Evolutionary conservation across 2,888 invertebrate genomes (phyloP).

Genomic region (Acleris laterana): DNA sequence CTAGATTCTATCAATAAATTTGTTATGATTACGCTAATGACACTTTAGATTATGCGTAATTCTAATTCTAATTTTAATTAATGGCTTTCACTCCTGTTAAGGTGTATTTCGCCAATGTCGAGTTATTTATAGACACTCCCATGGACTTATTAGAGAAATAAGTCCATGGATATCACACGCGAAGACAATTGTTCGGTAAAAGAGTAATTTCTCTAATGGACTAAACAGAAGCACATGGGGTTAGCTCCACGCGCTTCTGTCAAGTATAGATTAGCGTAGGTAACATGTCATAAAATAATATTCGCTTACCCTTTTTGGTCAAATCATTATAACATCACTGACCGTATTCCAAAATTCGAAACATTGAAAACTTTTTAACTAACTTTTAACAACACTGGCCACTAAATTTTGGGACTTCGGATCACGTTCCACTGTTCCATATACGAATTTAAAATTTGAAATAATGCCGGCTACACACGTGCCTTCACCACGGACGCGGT

Average conservation of each 20-base stretch:
- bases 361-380: background rate
- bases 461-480: slow-evolving; percentile 17
- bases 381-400: background rate
- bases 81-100: too few relatives aligned
- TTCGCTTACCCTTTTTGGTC: background rate
- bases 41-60: background rate
- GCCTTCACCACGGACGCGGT: slow-evolving; percentile 19
- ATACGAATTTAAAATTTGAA: slow-evolving; percentile 1
- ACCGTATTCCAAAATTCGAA: background rate
- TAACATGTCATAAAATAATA: too few relatives aligned
- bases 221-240: too few relatives aligned
- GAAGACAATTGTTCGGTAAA: too few relatives aligned
- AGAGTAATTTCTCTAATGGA: too few relatives aligned
- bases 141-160: too few relatives aligned
- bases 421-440: background rate
- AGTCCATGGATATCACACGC: too few relatives aligned
- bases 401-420: background rate
- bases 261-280: too few relatives aligned
- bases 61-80: too few relatives aligned
- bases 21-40: background rate
- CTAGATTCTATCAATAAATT: slow-evolving; percentile 1
- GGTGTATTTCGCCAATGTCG: too few relatives aligned
- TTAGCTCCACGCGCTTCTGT: too few relatives aligned
- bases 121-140: too few relatives aligned
- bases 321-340: background rate